Conservation (phyloP, 2,888 invertebrate species). For the Lasioglossum oenotherae region DNA sequence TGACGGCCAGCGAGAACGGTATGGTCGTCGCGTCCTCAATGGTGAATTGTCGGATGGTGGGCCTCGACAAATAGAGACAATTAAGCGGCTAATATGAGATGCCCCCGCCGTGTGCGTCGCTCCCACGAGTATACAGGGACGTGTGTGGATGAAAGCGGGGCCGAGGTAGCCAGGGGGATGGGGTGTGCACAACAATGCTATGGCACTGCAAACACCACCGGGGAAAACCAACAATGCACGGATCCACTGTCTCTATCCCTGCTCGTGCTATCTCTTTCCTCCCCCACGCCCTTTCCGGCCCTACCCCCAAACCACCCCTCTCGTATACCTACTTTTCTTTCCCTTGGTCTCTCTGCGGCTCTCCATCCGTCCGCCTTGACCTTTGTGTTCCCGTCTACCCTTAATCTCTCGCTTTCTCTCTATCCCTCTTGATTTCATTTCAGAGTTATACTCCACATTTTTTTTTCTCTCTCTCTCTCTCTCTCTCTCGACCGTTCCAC, state of each 20-base stretch:
- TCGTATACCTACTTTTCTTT: constrained; percentile 2
- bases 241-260: constrained; percentile 51
- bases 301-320: background rate
- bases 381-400: background rate
- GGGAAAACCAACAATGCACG: constrained; percentile 74
- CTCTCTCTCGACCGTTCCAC: background rate
- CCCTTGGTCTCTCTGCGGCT: constrained; percentile 1
- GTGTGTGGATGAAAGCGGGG: constrained; percentile 34
- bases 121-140: constrained; percentile 65
- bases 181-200: constrained; percentile 69
- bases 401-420: constrained; percentile 3
- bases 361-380: constrained; percentile 12
- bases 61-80: constrained; percentile 77
- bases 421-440: constrained; percentile 4
- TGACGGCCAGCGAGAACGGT: constrained; percentile 24
- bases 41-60: constrained; percentile 65
- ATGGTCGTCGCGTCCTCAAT: constrained; percentile 41
- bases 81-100: constrained; percentile 77
- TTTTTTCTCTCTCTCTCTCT: background rate
- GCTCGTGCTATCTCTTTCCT: background rate
- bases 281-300: background rate
- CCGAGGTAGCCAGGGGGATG: constrained; percentile 22
- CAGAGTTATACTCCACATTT: background rate
- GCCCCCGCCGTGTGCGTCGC: constrained; percentile 66
- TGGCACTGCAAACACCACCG: constrained; percentile 68